Evolutionary conservation across 2,888 invertebrate species (phyloP).

Genomic region (Microctonus brassicae): DNA sequence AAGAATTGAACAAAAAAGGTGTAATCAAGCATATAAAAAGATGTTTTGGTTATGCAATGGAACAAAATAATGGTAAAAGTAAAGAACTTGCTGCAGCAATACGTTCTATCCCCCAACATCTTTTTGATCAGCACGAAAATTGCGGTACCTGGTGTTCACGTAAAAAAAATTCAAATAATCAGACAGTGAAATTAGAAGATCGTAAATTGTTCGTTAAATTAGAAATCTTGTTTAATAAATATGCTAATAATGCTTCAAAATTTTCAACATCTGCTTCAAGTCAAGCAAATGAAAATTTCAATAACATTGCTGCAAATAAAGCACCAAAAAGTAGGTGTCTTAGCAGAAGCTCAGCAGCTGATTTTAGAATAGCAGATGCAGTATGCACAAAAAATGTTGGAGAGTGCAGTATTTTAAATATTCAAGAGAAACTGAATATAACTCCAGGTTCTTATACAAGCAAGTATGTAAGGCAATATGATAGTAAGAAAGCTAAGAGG

Average conservation of each 20-base stretch:
- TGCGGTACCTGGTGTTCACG: constrained; percentile 43
- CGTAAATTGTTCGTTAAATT: constrained; percentile 25
- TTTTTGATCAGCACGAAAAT: constrained; percentile 43
- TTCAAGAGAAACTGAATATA: constrained; percentile 9
- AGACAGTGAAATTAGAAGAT: constrained; percentile 14
- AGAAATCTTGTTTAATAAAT: constrained; percentile 36
- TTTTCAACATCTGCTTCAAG: constrained; percentile 45
- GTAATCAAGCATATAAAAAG: constrained; percentile 42
- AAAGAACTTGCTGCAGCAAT: constrained; percentile 35
- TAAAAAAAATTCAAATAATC: constrained; percentile 9
- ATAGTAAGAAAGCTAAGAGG: constrained; percentile 17
- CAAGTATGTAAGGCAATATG: not conserved
- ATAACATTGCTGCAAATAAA: constrained; percentile 50
- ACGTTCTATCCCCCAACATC: constrained; percentile 40
- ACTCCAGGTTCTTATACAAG: constrained; percentile 21
- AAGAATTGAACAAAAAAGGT: constrained; percentile 33
- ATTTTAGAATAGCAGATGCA: constrained; percentile 33
- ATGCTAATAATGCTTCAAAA: constrained; percentile 44
- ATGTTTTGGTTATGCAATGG: constrained; percentile 45
- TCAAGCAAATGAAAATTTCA: constrained; percentile 46
- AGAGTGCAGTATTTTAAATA: constrained; percentile 21
- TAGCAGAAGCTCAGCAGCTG: constrained; percentile 24
- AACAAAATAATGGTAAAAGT: constrained; percentile 40
- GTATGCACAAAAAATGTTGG: constrained; percentile 37
- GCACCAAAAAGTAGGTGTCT: constrained; percentile 43